Conservation (phyloP, 2,888 invertebrate species). For the Philhelius pedissequus region DNA sequence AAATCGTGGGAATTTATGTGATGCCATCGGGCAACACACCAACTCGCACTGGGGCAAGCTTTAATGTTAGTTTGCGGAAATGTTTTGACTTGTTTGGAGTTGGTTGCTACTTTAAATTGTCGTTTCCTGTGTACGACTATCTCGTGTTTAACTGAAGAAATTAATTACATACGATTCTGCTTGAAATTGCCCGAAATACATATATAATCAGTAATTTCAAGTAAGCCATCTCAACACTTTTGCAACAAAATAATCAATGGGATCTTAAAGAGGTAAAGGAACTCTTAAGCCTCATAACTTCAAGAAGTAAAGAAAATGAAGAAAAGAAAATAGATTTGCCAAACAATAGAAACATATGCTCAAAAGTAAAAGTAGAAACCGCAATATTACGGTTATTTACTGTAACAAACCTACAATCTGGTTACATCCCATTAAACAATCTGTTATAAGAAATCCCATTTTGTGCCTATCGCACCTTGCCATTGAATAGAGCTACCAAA, state of each 20-base stretch:
- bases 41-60: slow-evolving; percentile 32
- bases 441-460: background rate
- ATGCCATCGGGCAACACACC: slow-evolving; percentile 33
- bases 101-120: slow-evolving; percentile 1
- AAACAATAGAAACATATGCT: slow-evolving; percentile 50
- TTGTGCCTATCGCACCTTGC: slow-evolving; percentile 6
- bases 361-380: slow-evolving; percentile 60
- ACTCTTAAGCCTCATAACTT: background rate
- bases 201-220: background rate
- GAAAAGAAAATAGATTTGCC: background rate
- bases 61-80: slow-evolving; percentile 64
- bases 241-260: background rate
- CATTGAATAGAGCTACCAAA: slow-evolving; percentile 27
- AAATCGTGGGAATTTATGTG: slow-evolving; percentile 59
- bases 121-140: slow-evolving; percentile 9
- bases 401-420: slow-evolving; percentile 59
- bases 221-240: background rate
- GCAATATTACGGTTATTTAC: slow-evolving; percentile 67
- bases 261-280: slow-evolving; percentile 19
- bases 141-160: slow-evolving; percentile 23
- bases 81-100: slow-evolving; percentile 35
- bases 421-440: slow-evolving; percentile 55
- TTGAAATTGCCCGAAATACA: background rate
- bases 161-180: slow-evolving; percentile 36
- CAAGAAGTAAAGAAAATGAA: background rate